Percentiles rank a stretch among this genome's conserved stretches.
phyloP scores from a whole-genome alignment of 2,113 vertebrate species.

The Nycticryphes semicollaris region DNA sequence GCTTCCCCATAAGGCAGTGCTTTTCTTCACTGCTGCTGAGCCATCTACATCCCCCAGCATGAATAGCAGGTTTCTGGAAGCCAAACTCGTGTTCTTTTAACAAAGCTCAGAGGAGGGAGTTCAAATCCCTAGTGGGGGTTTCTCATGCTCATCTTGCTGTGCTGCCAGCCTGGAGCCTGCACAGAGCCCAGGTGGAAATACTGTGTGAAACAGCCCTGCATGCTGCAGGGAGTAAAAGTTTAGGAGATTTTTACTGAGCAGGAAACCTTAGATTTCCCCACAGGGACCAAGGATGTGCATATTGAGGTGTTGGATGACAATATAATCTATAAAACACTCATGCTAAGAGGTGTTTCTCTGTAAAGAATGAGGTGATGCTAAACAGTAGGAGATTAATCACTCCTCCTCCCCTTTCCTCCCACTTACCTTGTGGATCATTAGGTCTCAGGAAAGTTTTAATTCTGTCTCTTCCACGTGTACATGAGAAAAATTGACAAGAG shows the following conservation, averaged over 20 bases:
- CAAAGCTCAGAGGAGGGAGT: not conserved
- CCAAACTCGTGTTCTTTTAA: not conserved
- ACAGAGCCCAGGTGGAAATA: not conserved
- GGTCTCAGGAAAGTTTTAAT: conserved; percentile 47
- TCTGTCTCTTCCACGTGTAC: not conserved
- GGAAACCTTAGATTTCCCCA: not conserved
- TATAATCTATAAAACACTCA: conserved; percentile 33
- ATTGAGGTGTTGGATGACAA: not conserved
- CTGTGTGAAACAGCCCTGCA: not conserved
- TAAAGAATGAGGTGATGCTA: conserved; percentile 23
- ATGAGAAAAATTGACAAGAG: not conserved
- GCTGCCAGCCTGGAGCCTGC: not conserved
- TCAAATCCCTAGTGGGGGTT: not conserved
- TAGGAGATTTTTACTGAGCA: not conserved
- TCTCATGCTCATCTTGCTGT: not conserved
- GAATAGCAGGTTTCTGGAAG: not conserved
- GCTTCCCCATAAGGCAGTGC: not conserved
- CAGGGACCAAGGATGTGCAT: not conserved
- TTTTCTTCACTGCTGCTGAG: not conserved
- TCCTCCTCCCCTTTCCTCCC: conserved; percentile 26
- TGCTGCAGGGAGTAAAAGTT: not conserved
- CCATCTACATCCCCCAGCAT: not conserved
- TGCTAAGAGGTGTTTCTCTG: conserved; percentile 6
- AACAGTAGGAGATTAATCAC: conserved; percentile 45
- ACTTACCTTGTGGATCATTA: conserved; percentile 29